Evolutionary conservation across 2,888 invertebrate genomes (phyloP).

Genomic region (Dromius quadrimaculatus): DNA sequence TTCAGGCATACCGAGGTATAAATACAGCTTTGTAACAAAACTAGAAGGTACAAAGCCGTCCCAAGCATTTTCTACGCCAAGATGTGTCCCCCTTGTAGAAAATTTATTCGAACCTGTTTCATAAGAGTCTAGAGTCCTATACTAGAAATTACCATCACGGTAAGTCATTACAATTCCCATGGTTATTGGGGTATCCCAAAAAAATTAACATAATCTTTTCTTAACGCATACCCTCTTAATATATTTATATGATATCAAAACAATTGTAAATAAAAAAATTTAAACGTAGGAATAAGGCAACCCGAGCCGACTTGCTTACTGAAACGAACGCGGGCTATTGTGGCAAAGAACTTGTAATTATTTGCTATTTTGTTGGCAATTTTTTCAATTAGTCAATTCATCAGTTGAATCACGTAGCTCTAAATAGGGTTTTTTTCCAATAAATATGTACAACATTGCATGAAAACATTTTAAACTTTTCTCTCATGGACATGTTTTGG

Average conservation of each 20-base stretch:
- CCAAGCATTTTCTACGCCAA: too few species aligned
- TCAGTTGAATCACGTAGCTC: slow-evolving; percentile 32
- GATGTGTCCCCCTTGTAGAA: too few species aligned
- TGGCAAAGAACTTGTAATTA: slow-evolving; percentile 41
- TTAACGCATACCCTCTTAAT: slow-evolving; percentile 7
- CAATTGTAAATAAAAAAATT: slow-evolving; percentile 7
- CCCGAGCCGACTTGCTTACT: slow-evolving; percentile 34
- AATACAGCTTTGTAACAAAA: too few species aligned
- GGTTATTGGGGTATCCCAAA: neutral
- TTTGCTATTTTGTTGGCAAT: slow-evolving; percentile 35
- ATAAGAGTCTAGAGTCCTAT: too few species aligned
- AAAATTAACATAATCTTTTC: neutral
- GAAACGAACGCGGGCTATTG: too few species aligned
- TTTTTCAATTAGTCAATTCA: slow-evolving; percentile 30
- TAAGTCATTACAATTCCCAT: too few species aligned
- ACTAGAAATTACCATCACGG: too few species aligned
- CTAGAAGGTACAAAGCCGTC: too few species aligned
- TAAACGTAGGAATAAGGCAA: slow-evolving; percentile 7
- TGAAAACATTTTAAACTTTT: slow-evolving; percentile 52
- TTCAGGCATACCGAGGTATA: too few species aligned
- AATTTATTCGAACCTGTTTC: too few species aligned
- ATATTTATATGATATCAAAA: neutral
- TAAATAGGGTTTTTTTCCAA: slow-evolving; percentile 34
- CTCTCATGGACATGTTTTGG: slow-evolving; percentile 53
- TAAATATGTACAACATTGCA: slow-evolving; percentile 47